Percentiles rank a stretch among this genome's conserved stretches.
Evolutionary conservation across 2,797 vertebrate genomes (phyloP).

Genomic region (Hemibagrus guttatus): DNA sequence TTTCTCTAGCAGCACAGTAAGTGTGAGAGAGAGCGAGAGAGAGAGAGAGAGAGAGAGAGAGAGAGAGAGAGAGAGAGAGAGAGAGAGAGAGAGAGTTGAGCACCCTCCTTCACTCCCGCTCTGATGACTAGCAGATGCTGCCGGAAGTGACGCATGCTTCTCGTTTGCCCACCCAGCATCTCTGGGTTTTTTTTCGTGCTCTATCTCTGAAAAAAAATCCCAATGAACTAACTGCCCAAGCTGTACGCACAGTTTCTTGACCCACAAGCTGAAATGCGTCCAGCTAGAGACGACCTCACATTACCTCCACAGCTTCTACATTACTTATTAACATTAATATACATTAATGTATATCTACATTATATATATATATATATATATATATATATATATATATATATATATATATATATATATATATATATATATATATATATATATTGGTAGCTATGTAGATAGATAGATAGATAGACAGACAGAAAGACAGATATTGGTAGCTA

Average conservation of each 20-base stretch:
- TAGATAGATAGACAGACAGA: too few relatives aligned
- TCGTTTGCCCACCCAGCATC: conserved; percentile 65
- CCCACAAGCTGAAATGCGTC: conserved; percentile 40
- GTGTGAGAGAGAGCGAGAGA: background rate
- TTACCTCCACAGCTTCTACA: background rate
- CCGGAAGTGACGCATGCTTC: conserved; percentile 74
- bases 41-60: conserved; percentile 11
- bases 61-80: conserved; percentile 18
- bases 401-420: too few relatives aligned
- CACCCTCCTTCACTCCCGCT: conserved; percentile 48
- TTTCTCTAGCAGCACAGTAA: conserved; percentile 21
- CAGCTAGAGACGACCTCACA: conserved; percentile 33
- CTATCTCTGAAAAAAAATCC: conserved; percentile 70
- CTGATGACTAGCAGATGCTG: conserved; percentile 76
- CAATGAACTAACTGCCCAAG: conserved; percentile 56
- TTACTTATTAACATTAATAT: too few relatives aligned
- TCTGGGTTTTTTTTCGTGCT: conserved; percentile 65
- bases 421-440: too few relatives aligned
- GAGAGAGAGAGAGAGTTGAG: conserved; percentile 16
- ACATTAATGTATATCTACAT: too few relatives aligned
- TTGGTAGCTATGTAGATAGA: too few relatives aligned
- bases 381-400: too few relatives aligned
- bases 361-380: too few relatives aligned
- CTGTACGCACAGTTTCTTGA: conserved; percentile 52
- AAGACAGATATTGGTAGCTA: too few relatives aligned